Percentiles rank a stretch among this genome's conserved stretches.
phyloP scores from a whole-genome alignment of 2,888 invertebrate species.

The Hydraecia micacea region DNA sequence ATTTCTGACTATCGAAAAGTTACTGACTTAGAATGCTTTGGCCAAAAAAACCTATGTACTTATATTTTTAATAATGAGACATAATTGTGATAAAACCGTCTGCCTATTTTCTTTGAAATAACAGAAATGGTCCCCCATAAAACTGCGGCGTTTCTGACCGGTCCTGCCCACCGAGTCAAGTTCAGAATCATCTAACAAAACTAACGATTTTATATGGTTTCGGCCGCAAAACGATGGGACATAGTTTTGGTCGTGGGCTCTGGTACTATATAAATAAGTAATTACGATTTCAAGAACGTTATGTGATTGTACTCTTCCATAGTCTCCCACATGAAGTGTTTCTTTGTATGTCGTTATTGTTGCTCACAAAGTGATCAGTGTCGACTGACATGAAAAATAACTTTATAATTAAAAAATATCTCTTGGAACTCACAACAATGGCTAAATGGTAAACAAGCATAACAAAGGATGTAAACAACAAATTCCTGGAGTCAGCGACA shows the following conservation, averaged over 20 bases:
- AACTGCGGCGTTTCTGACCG: no score
- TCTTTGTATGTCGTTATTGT: background rate
- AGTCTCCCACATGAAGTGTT: background rate
- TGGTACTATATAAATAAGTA: background rate
- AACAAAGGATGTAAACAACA: slow-evolving; percentile 71
- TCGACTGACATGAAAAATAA: slow-evolving; percentile 15
- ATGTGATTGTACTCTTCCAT: background rate
- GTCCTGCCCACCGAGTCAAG: no score
- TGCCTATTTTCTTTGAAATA: no score
- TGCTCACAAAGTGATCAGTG: background rate
- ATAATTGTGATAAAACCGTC: no score
- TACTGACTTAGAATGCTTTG: no score
- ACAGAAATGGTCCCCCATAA: no score
- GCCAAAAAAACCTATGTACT: no score
- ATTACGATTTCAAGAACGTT: background rate
- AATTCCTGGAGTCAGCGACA: slow-evolving; percentile 66
- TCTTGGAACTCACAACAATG: slow-evolving; percentile 75
- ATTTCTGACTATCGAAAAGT: no score
- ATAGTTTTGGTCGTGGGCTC: background rate
- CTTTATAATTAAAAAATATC: slow-evolving; percentile 39
- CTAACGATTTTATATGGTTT: no score
- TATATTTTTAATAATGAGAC: no score
- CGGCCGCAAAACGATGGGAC: no score
- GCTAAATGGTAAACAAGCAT: slow-evolving; percentile 64
- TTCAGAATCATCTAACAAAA: no score